These are phyloP conservation scores for Donacobius atricapilla DNA, from an alignment of 2,113 vertebrate species.

Conservation along the genomic window DNA sequence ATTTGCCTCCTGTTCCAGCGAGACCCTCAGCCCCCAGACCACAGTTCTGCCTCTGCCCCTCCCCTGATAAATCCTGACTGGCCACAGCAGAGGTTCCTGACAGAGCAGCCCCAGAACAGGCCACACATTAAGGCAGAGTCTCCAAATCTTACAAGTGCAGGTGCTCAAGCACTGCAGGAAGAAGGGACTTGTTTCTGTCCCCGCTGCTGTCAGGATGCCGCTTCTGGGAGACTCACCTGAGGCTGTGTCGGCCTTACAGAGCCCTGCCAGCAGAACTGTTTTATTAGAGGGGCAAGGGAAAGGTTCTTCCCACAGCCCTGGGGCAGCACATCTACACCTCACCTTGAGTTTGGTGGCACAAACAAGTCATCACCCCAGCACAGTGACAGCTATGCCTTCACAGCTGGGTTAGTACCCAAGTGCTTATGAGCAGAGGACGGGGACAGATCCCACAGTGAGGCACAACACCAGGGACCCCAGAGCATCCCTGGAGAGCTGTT, in stretches of 20 bases:
- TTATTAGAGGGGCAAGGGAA: not conserved
- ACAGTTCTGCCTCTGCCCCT: not conserved
- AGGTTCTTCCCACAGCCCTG: not conserved
- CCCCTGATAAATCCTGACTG: not conserved
- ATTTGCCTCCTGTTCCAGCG: not conserved
- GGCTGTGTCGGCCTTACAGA: not conserved
- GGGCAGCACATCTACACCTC: not conserved
- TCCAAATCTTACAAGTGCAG: not conserved
- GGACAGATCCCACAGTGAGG: not conserved
- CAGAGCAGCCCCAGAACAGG: not conserved
- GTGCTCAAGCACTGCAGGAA: not conserved
- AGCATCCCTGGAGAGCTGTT: not conserved
- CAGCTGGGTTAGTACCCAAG: not conserved
- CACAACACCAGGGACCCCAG: not conserved
- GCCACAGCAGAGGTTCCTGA: not conserved
- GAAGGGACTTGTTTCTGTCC: not conserved
- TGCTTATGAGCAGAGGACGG: not conserved
- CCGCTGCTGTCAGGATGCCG: not conserved
- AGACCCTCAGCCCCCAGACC: not conserved
- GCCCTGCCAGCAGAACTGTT: not conserved
- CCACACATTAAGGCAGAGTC: not conserved
- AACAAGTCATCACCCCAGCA: not conserved
- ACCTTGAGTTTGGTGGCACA: not conserved
- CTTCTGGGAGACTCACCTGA: not conserved
- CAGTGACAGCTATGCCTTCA: not conserved